These are phyloP conservation scores for human DNA, from an alignment of 2,113 vertebrate genomes.

Conservation along the genomic window DNA sequence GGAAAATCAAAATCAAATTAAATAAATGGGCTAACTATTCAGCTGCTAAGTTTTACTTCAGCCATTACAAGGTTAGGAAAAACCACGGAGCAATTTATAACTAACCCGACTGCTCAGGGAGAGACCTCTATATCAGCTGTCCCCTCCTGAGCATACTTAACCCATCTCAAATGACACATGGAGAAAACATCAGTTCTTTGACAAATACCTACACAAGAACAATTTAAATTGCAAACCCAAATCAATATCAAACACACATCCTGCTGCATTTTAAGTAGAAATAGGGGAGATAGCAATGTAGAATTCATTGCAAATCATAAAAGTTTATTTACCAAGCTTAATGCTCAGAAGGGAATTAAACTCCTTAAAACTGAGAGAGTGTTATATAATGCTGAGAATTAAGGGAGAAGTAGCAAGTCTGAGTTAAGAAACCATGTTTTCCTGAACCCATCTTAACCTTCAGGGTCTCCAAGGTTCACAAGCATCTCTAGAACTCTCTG, in stretches of 20 bases:
- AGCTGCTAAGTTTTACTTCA: conserved; percentile 63
- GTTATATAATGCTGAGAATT: neutral
- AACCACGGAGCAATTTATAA: conserved; percentile 47
- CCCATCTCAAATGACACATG: conserved; percentile 60
- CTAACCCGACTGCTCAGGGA: conserved; percentile 33
- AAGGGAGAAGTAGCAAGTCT: neutral
- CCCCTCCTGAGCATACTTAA: conserved; percentile 59
- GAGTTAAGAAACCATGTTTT: neutral
- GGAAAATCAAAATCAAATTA: conserved; percentile 69
- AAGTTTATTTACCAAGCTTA: conserved; percentile 62
- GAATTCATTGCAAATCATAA: conserved; percentile 30
- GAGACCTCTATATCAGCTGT: conserved; percentile 48
- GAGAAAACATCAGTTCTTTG: conserved; percentile 75
- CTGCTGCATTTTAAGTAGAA: conserved; percentile 64
- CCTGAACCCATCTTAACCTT: neutral
- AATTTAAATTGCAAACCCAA: conserved; percentile 58
- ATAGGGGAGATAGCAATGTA: conserved; percentile 36
- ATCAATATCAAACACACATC: conserved; percentile 52
- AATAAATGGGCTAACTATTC: conserved; percentile 64
- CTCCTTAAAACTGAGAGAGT: neutral
- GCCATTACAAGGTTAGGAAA: conserved; percentile 46
- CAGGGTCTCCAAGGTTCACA: neutral
- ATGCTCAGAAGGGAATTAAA: conserved; percentile 38
- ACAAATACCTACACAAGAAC: conserved; percentile 65
- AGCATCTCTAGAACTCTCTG: neutral